phyloP scores from a whole-genome alignment of 2,888 invertebrate species.

The Amiota communis region DNA sequence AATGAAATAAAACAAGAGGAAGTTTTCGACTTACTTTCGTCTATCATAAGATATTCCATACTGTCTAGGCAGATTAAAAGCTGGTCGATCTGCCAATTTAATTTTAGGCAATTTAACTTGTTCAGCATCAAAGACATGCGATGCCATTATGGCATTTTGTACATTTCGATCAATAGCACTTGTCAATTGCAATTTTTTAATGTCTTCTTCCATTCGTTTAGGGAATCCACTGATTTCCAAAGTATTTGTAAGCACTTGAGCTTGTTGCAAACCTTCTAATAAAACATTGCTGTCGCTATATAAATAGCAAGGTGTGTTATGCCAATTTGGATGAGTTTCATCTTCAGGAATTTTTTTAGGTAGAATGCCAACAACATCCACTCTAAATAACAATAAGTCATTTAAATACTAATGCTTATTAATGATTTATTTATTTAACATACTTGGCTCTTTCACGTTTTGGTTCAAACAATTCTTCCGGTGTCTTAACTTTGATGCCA shows the following conservation, averaged over 20 bases:
- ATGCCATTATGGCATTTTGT: conserved; percentile 78
- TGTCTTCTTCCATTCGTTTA: conserved; percentile 75
- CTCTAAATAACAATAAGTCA: conserved; percentile 35
- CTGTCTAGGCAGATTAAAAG: conserved; percentile 80
- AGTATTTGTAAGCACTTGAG: conserved; percentile 87
- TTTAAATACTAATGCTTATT: conserved; percentile 32
- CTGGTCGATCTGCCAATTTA: conserved; percentile 81
- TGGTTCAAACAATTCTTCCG: conserved; percentile 76
- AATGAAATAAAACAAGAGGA: neutral
- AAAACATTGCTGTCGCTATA: conserved; percentile 79
- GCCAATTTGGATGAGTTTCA: conserved; percentile 80
- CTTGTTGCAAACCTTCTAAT: conserved; percentile 83
- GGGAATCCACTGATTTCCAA: conserved; percentile 79
- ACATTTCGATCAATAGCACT: conserved; percentile 77
- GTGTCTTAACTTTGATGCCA: conserved; percentile 78
- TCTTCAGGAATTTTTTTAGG: conserved; percentile 72
- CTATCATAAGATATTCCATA: conserved; percentile 81
- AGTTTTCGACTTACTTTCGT: conserved; percentile 77
- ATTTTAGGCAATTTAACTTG: conserved; percentile 84
- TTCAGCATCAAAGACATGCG: conserved; percentile 84
- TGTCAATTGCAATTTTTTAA: conserved; percentile 74
- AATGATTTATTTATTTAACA: conserved; percentile 21
- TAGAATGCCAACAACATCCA: conserved; percentile 46
- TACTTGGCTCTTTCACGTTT: conserved; percentile 62
- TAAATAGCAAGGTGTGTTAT: conserved; percentile 77